Conservation (phyloP, 2,888 invertebrate genomes). For the Latrodectus elegans region DNA sequence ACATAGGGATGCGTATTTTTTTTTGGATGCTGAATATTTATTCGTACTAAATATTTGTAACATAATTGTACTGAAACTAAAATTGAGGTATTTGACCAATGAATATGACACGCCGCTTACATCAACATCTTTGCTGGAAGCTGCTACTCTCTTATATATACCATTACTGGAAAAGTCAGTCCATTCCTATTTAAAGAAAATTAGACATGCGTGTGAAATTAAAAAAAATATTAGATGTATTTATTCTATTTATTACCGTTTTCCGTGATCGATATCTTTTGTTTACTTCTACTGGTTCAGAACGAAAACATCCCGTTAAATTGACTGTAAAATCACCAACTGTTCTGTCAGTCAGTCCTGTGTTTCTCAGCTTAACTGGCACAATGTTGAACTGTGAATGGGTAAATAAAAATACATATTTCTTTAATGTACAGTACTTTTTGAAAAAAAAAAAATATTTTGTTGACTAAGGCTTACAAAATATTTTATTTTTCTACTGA, state of each 20-base stretch:
- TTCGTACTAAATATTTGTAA: not conserved
- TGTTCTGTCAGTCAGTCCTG: not conserved
- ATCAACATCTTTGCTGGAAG: constrained; percentile 38
- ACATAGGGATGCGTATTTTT: not conserved
- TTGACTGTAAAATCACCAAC: constrained; percentile 40
- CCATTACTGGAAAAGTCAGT: constrained; percentile 22
- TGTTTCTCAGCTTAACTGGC: constrained; percentile 45
- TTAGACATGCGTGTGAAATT: not conserved
- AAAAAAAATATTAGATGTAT: not conserved
- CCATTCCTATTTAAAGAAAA: constrained; percentile 24
- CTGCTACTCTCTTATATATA: constrained; percentile 35
- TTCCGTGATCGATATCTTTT: constrained; percentile 26
- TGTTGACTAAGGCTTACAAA: too few relatives aligned
- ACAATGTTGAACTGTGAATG: constrained; percentile 46
- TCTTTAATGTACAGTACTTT: too few relatives aligned
- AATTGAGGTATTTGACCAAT: constrained; percentile 33
- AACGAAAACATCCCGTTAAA: constrained; percentile 39
- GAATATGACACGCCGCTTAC: constrained; percentile 20
- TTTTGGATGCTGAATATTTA: constrained; percentile 2
- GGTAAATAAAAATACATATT: not conserved
- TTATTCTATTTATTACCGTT: not conserved
- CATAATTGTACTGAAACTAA: not conserved
- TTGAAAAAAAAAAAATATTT: too few relatives aligned
- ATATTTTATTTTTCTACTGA: too few relatives aligned
- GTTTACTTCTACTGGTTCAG: constrained; percentile 13